phyloP scores from a whole-genome alignment of 1,140 invertebrate species.

The Nomia melanderi region DNA sequence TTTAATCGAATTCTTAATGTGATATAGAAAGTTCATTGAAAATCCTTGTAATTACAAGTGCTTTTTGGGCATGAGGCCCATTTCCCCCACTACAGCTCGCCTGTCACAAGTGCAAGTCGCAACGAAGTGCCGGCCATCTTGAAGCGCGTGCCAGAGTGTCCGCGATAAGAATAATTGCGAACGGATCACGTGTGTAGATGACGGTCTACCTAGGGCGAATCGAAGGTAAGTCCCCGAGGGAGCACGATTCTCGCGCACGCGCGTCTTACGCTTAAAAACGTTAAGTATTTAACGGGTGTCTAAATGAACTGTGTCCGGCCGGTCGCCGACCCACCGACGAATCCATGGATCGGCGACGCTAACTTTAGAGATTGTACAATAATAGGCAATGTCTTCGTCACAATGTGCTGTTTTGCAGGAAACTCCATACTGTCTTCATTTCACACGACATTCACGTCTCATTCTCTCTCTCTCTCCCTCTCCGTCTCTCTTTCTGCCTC shows the following conservation, averaged over 20 bases:
- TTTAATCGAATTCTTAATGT: too few relatives aligned
- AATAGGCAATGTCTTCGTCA: conserved; percentile 35
- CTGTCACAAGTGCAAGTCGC: too few relatives aligned
- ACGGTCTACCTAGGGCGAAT: neutral
- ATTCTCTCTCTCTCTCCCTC: conserved; percentile 29
- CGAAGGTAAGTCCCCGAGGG: neutral
- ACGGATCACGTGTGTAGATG: neutral
- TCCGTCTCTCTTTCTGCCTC: conserved; percentile 30
- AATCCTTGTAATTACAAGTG: too few relatives aligned
- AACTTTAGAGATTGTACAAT: conserved; percentile 39
- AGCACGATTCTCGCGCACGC: conserved; percentile 1
- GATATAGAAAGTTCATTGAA: too few relatives aligned
- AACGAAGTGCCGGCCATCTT: too few relatives aligned
- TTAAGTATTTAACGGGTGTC: conserved; percentile 21
- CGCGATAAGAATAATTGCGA: neutral
- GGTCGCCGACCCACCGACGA: neutral
- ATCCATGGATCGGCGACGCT: neutral
- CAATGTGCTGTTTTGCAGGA: conserved; percentile 18
- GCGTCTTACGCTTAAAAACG: conserved; percentile 22
- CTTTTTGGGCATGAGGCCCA: too few relatives aligned
- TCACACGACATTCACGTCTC: conserved; percentile 32
- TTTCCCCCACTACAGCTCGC: too few relatives aligned
- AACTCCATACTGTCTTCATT: neutral
- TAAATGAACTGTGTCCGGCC: conserved; percentile 4
- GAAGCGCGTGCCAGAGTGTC: neutral